Percentiles rank a stretch among this genome's conserved stretches.
These are phyloP conservation scores for Oryctolagus cuniculus DNA, from an alignment of 2,113 vertebrate species.

Conservation along the genomic window DNA sequence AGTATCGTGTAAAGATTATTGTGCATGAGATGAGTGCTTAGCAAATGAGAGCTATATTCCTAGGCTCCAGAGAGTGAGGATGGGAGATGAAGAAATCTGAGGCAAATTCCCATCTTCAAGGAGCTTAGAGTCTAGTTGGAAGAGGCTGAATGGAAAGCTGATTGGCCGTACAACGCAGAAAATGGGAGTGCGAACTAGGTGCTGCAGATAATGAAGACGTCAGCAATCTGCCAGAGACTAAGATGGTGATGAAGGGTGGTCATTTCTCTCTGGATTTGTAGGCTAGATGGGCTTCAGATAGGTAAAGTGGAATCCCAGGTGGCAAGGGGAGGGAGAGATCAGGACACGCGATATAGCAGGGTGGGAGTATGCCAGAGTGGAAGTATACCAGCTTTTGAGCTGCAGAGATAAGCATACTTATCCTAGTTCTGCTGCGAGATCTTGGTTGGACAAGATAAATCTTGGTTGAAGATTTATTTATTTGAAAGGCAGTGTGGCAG, in stretches of 20 bases:
- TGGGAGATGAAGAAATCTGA: conserved; percentile 11
- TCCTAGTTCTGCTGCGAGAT: neutral
- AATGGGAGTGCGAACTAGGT: neutral
- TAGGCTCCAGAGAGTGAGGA: neutral
- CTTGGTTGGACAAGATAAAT: neutral
- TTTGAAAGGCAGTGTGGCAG: no score
- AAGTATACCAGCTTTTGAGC: neutral
- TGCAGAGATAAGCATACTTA: neutral
- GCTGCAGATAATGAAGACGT: neutral
- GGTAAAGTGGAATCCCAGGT: neutral
- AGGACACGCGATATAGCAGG: neutral
- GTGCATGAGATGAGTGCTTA: neutral
- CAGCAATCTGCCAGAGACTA: neutral
- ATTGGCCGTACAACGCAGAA: neutral
- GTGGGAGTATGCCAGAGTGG: neutral
- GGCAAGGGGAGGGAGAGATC: neutral
- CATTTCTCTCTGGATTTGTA: conserved; percentile 46
- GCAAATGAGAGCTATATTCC: neutral
- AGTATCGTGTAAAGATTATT: neutral
- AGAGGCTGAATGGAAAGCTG: conserved; percentile 1
- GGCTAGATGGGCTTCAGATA: neutral
- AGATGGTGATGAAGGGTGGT: neutral
- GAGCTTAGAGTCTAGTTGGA: neutral
- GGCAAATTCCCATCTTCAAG: neutral
- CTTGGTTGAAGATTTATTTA: no score